Percentiles rank a stretch among this genome's conserved stretches.
phyloP scores from a whole-genome alignment of 2,888 invertebrate genomes.

The Beris chalybata region DNA sequence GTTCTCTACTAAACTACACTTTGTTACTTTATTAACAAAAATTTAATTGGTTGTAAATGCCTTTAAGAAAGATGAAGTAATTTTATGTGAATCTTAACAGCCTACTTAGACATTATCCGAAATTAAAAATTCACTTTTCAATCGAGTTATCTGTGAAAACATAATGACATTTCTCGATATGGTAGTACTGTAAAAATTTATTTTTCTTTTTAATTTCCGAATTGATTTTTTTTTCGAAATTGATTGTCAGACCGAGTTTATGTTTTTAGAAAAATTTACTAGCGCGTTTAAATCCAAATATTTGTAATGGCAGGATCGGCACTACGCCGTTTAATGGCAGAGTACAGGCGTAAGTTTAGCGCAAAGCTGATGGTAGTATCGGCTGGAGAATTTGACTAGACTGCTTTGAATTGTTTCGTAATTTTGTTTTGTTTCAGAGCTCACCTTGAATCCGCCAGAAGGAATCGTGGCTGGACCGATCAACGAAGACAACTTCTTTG shows the following conservation, averaged over 20 bases:
- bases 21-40: too few relatives aligned
- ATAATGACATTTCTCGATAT: too few relatives aligned
- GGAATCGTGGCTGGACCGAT: constrained; percentile 98
- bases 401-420: background rate
- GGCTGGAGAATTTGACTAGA: background rate
- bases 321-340: constrained; percentile 80
- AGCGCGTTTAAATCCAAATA: constrained; percentile 8
- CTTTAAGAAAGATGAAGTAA: too few relatives aligned
- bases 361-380: background rate
- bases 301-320: constrained; percentile 81
- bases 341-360: constrained; percentile 74
- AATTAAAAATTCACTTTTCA: too few relatives aligned
- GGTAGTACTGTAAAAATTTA: too few relatives aligned
- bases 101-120: too few relatives aligned
- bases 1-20: too few relatives aligned
- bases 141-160: too few relatives aligned
- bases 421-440: constrained; percentile 60
- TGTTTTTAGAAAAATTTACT: constrained; percentile 17
- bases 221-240: constrained; percentile 17
- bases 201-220: too few relatives aligned
- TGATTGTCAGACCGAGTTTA: constrained; percentile 30
- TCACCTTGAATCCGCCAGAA: constrained; percentile 95
- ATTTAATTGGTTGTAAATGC: too few relatives aligned
- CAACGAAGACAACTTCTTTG: constrained; percentile 99
- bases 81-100: too few relatives aligned